phyloP scores from a whole-genome alignment of 2,797 vertebrate genomes.

The Decapterus maruadsi region DNA sequence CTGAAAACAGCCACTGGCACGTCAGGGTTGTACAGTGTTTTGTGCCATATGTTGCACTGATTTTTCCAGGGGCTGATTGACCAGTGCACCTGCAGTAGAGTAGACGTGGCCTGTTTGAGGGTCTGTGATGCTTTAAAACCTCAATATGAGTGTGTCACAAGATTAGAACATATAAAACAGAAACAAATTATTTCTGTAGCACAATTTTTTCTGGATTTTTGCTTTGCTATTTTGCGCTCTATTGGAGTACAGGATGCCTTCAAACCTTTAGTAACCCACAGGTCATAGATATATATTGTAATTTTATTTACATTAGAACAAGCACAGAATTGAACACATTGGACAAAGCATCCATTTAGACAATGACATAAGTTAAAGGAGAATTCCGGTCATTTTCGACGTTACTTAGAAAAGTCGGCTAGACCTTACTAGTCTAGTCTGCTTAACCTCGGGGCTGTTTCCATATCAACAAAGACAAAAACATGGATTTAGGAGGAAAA shows the following conservation, averaged over 20 bases:
- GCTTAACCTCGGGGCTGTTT: no score
- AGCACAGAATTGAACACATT: no score
- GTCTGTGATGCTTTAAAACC: not conserved
- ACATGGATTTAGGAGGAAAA: no score
- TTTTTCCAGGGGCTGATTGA: not conserved
- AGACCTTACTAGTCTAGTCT: no score
- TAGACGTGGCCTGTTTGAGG: not conserved
- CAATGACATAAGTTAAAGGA: no score
- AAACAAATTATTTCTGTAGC: no score
- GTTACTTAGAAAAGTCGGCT: no score
- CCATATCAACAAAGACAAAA: no score
- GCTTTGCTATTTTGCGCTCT: not conserved
- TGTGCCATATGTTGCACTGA: not conserved
- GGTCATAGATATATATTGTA: not conserved
- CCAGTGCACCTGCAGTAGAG: not conserved
- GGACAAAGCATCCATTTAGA: no score
- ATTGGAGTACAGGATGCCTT: not conserved
- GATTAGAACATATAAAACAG: no score
- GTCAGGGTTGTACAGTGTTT: not conserved
- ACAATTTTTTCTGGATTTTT: not conserved
- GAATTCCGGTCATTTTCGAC: no score
- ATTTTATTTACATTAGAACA: no score
- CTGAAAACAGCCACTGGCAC: not conserved
- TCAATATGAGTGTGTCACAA: not conserved
- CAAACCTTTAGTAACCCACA: not conserved